Conservation (phyloP, 1,140 invertebrate genomes). For the Zaprionus vittiger region DNA sequence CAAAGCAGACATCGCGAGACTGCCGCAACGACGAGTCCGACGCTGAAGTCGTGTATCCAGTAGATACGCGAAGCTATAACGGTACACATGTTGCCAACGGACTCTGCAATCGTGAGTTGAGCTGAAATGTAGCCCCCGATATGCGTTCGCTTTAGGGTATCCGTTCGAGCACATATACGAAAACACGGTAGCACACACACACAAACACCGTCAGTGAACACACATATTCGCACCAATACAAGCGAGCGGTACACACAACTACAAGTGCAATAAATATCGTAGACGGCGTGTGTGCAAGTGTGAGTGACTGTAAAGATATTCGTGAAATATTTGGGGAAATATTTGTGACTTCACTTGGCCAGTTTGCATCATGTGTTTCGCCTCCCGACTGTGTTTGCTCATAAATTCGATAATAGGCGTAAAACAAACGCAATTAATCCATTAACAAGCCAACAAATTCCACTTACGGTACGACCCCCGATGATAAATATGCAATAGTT, state of each 20-base stretch:
- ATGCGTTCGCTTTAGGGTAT: slow-evolving; percentile 73
- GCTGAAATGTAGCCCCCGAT: slow-evolving; percentile 71
- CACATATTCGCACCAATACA: slow-evolving; percentile 21
- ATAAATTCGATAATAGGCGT: not conserved
- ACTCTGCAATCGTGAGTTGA: slow-evolving; percentile 39
- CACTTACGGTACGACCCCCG: not conserved
- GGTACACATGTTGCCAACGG: slow-evolving; percentile 77
- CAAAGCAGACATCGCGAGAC: slow-evolving; percentile 44
- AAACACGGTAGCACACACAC: slow-evolving; percentile 29
- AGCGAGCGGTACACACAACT: slow-evolving; percentile 12
- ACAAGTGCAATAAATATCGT: slow-evolving; percentile 23
- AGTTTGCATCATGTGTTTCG: not conserved
- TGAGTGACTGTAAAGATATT: slow-evolving; percentile 32
- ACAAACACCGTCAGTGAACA: slow-evolving; percentile 16
- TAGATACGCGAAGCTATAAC: slow-evolving; percentile 80
- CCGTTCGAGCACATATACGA: slow-evolving; percentile 62
- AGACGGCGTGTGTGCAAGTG: slow-evolving; percentile 19
- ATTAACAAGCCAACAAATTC: slow-evolving; percentile 10
- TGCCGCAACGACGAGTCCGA: slow-evolving; percentile 34
- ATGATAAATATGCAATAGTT: slow-evolving; percentile 12
- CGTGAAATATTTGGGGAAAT: slow-evolving; percentile 27
- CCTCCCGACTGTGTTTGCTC: not conserved
- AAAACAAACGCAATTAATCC: slow-evolving; percentile 13
- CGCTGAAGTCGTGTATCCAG: slow-evolving; percentile 64
- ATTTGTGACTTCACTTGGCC: slow-evolving; percentile 25